These are phyloP conservation scores for Hassar affinis DNA, from an alignment of 2,113 vertebrate genomes.

Conservation along the genomic window DNA sequence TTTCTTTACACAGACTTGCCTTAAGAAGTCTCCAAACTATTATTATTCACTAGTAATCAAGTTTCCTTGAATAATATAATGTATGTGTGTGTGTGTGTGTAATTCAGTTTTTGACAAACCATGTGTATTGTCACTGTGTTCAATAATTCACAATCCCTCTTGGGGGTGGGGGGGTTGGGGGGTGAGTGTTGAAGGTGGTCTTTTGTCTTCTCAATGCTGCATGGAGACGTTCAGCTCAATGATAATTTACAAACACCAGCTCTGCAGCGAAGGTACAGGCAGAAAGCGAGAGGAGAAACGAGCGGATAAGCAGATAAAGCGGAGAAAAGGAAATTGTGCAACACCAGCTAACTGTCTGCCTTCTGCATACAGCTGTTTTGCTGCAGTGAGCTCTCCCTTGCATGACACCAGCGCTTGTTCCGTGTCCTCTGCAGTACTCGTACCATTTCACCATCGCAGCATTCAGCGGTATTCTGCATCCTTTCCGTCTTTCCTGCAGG, in stretches of 20 bases:
- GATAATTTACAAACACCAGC: constrained; percentile 45
- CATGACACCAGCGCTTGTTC: constrained; percentile 32
- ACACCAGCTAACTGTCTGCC: constrained; percentile 27
- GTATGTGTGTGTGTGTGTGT: constrained; percentile 28
- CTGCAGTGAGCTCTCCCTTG: constrained; percentile 35
- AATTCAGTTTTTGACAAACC: constrained; percentile 35
- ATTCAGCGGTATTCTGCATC: constrained; percentile 3
- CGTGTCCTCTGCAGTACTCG: constrained; percentile 27
- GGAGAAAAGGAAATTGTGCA: constrained; percentile 36
- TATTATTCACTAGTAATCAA: neutral
- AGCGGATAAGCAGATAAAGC: constrained; percentile 26
- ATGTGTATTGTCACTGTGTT: constrained; percentile 33
- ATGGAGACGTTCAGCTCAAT: constrained; percentile 37
- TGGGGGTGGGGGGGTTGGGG: no score
- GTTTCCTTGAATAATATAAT: neutral
- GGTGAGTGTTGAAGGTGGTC: neutral
- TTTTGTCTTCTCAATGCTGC: constrained; percentile 50
- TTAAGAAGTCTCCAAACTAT: neutral
- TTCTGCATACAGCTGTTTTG: constrained; percentile 42
- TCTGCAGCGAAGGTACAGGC: constrained; percentile 53
- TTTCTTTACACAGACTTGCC: neutral
- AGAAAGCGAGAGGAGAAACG: constrained; percentile 34
- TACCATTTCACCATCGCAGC: neutral
- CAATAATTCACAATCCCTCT: constrained; percentile 45
- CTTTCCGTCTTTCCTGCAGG: neutral